phyloP scores from a whole-genome alignment of 2,888 invertebrate genomes.

The Andrena praecox region DNA sequence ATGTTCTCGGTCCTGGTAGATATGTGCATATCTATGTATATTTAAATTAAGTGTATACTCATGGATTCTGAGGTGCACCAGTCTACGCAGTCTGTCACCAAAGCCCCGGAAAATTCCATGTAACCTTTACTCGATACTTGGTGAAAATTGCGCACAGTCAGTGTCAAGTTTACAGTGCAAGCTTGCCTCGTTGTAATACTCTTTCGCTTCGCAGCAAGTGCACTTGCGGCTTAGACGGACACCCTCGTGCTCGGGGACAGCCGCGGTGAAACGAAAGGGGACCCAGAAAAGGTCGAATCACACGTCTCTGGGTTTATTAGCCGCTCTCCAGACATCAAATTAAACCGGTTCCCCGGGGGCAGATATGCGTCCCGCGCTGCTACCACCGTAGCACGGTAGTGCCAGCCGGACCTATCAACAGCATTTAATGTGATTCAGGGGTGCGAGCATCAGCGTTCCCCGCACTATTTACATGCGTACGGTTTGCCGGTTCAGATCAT shows the following conservation, averaged over 20 bases:
- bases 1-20: no score
- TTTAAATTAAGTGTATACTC: no score
- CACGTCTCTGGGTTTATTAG: slow-evolving; percentile 59
- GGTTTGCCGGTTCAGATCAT: slow-evolving; percentile 58
- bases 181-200: background rate
- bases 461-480: slow-evolving; percentile 62
- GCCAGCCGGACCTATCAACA: slow-evolving; percentile 57
- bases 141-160: no score
- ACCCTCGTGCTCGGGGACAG: slow-evolving; percentile 2
- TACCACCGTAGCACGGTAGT: slow-evolving; percentile 53
- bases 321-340: slow-evolving; percentile 61
- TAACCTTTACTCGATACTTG: no score
- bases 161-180: no score
- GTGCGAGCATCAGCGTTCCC: slow-evolving; percentile 52
- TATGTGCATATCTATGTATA: no score
- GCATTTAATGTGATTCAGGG: slow-evolving; percentile 65
- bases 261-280: slow-evolving; percentile 31
- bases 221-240: background rate
- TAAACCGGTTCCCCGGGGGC: slow-evolving; percentile 64
- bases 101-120: no score
- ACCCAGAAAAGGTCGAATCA: slow-evolving; percentile 34
- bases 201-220: background rate
- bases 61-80: no score
- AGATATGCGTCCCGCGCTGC: slow-evolving; percentile 46
- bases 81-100: no score